Percentiles rank a stretch among this genome's conserved stretches.
Evolutionary conservation across 1,140 invertebrate genomes (phyloP).

Genomic region (Hycleus cichorii): DNA sequence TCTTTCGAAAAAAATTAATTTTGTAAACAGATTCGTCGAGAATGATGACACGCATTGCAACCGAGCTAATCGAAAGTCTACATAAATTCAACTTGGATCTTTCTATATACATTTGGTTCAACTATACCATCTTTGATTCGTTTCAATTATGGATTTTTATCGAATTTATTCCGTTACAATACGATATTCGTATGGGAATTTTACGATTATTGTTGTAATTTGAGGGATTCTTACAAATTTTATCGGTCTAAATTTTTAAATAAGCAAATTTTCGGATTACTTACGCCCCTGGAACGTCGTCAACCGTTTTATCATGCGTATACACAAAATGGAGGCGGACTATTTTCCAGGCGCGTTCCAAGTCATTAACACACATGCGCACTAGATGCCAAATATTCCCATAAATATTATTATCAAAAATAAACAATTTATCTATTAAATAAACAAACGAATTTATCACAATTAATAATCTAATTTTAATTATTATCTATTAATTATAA

Average conservation of each 20-base stretch:
- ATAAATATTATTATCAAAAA: too few species aligned
- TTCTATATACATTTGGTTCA: too few species aligned
- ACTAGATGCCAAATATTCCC: not conserved
- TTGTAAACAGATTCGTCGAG: not conserved
- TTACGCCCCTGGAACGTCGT: slow-evolving; percentile 36
- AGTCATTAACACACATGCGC: slow-evolving; percentile 3
- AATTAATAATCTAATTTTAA: too few species aligned
- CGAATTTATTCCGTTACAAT: too few species aligned
- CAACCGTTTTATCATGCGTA: slow-evolving; percentile 35
- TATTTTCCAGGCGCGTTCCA: slow-evolving; percentile 36
- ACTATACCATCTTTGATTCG: too few species aligned
- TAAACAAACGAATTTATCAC: too few species aligned
- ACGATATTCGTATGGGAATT: too few species aligned
- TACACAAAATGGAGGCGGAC: slow-evolving; percentile 35
- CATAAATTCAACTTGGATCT: not conserved
- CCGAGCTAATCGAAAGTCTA: slow-evolving; percentile 6
- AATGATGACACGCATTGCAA: slow-evolving; percentile 12
- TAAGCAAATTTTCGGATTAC: slow-evolving; percentile 12
- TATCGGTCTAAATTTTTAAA: not conserved
- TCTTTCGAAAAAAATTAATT: not conserved
- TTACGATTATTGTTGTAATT: too few species aligned
- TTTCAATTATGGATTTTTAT: too few species aligned
- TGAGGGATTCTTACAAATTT: not conserved
- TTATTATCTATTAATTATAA: too few species aligned
- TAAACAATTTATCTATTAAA: too few species aligned